These are phyloP conservation scores for Phainopepla nitens DNA, from an alignment of 2,113 vertebrate species.

Conservation along the genomic window DNA sequence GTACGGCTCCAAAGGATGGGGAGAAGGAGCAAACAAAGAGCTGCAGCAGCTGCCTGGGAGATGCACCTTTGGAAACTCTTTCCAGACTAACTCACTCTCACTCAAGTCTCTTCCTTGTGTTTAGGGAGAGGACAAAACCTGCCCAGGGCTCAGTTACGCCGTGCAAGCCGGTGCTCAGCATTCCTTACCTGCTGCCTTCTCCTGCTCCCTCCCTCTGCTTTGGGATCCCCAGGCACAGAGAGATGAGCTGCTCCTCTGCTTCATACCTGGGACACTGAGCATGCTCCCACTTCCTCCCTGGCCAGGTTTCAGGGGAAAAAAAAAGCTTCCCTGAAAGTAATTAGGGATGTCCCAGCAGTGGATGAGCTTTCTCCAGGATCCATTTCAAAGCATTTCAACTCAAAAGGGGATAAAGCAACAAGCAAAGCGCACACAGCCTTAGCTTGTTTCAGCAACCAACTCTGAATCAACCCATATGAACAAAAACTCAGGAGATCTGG, in stretches of 20 bases:
- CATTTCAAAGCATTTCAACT: background rate
- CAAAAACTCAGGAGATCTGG: background rate
- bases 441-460: background rate
- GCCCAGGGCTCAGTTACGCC: background rate
- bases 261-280: constrained; percentile 32
- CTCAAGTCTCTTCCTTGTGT: background rate
- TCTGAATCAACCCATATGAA: background rate
- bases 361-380: background rate
- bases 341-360: background rate
- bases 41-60: background rate
- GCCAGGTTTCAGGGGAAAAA: background rate
- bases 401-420: background rate
- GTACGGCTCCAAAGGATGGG: constrained; percentile 1
- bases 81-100: background rate
- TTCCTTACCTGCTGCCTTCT: constrained; percentile 64
- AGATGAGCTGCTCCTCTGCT: background rate
- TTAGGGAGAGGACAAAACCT: background rate
- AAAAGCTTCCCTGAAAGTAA: background rate
- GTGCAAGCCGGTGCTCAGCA: background rate
- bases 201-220: background rate
- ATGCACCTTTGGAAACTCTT: background rate
- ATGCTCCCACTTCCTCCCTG: background rate
- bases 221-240: background rate
- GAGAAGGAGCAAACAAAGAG: background rate
- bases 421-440: background rate